phyloP scores from a whole-genome alignment of 2,113 vertebrate genomes.

The Epinephelus moara region DNA sequence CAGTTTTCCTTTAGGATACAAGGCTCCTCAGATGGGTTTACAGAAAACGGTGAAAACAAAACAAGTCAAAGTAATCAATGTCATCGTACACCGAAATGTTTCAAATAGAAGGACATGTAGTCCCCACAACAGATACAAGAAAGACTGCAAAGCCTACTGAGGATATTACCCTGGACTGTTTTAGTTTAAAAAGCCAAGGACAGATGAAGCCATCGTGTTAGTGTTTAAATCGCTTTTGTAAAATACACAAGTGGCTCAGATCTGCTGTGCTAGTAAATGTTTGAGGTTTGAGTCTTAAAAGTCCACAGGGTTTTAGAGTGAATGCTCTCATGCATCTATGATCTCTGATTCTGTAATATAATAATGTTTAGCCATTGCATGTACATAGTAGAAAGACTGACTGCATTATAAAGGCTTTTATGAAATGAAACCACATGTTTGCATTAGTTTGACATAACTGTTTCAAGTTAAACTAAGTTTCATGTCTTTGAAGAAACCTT shows the following conservation, averaged over 20 bases:
- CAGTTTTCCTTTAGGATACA: not conserved
- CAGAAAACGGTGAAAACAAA: not conserved
- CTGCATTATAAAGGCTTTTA: not conserved
- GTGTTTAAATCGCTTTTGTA: not conserved
- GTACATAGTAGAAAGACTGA: not conserved
- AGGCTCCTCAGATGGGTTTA: not conserved
- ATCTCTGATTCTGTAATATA: not conserved
- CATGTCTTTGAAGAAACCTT: not conserved
- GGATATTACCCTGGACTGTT: not conserved
- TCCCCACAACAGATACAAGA: not conserved
- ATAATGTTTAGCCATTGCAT: not conserved
- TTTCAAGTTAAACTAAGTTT: not conserved
- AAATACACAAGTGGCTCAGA: not conserved
- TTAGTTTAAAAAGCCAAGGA: slow-evolving; percentile 3
- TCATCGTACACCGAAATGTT: not conserved
- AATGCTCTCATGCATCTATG: not conserved
- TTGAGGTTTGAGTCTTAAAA: not conserved
- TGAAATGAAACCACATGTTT: not conserved
- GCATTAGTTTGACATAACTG: not conserved
- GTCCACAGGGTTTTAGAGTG: not conserved
- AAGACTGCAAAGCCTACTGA: not conserved
- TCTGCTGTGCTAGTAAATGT: not conserved
- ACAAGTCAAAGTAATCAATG: not conserved
- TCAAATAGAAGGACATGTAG: not conserved
- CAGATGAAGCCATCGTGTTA: not conserved